Conservation (phyloP, 2,888 invertebrate genomes). For the Altica lythri region DNA sequence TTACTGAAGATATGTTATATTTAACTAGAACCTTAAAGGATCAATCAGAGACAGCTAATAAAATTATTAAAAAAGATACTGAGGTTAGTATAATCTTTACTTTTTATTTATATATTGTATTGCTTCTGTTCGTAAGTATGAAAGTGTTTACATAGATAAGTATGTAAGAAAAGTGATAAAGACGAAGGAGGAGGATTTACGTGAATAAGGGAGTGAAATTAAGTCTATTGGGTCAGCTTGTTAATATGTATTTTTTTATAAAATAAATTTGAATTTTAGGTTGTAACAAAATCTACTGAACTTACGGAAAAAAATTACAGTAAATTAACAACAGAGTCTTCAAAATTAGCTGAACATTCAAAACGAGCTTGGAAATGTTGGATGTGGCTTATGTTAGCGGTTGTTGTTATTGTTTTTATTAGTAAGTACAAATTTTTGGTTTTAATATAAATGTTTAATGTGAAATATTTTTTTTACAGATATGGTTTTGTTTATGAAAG, state of each 20-base stretch:
- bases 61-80: conserved; percentile 87
- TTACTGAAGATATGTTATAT: conserved; percentile 92
- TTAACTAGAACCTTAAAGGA: conserved; percentile 87
- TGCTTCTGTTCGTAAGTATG: too few species aligned
- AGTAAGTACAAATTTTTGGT: conserved; percentile 64
- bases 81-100: conserved; percentile 61
- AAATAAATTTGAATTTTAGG: too few species aligned
- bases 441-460: background rate
- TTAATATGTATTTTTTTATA: too few species aligned
- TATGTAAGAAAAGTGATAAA: too few species aligned
- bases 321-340: conserved; percentile 79
- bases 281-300: conserved; percentile 74
- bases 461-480: conserved; percentile 61
- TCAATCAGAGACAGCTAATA: conserved; percentile 86
- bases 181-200: too few species aligned
- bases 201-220: too few species aligned
- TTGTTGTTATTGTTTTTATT: conserved; percentile 86
- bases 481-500: conserved; percentile 93
- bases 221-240: too few species aligned
- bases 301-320: conserved; percentile 79
- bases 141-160: too few species aligned
- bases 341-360: conserved; percentile 82
- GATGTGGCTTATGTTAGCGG: conserved; percentile 89
- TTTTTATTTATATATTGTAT: too few species aligned
- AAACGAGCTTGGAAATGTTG: conserved; percentile 90